These are phyloP conservation scores for Myotis pilosus DNA, from an alignment of 2,797 vertebrate genomes.

Conservation along the genomic window DNA sequence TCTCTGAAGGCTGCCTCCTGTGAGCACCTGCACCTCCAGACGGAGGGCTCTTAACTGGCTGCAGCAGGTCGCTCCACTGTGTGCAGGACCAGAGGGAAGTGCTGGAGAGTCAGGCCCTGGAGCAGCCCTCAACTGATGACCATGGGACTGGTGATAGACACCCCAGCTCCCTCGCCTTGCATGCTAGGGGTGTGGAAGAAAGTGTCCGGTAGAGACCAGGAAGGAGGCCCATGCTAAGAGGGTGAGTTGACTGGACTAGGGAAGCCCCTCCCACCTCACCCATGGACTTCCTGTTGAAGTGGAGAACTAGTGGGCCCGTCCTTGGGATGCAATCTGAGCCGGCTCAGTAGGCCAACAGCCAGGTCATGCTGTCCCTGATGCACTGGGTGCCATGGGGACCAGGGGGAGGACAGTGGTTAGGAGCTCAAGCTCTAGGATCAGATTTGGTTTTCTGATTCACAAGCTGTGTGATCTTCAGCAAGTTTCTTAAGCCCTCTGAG, in stretches of 20 bases:
- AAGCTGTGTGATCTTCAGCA: background rate
- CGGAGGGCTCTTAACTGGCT: rapidly evolving
- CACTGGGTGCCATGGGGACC: background rate
- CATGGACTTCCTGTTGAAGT: too few relatives aligned
- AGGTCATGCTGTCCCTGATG: background rate
- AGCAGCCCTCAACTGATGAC: background rate
- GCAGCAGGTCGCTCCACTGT: background rate
- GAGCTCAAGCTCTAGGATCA: background rate
- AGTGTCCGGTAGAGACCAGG: background rate
- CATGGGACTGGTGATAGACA: background rate
- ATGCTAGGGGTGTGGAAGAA: background rate
- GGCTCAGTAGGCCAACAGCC: background rate
- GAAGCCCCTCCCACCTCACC: background rate
- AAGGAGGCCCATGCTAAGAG: background rate
- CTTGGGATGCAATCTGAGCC: background rate
- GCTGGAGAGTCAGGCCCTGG: background rate
- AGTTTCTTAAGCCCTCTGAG: background rate
- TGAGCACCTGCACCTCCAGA: background rate
- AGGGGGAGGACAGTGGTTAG: background rate
- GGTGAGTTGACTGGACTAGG: background rate
- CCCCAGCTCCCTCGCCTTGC: background rate
- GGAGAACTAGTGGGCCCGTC: background rate
- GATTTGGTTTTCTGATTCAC: background rate
- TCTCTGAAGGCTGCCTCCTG: background rate
- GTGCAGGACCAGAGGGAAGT: background rate